These are phyloP conservation scores for Drosophila hawaiiensis DNA, from an alignment of 2,888 invertebrate species.

Conservation along the genomic window DNA sequence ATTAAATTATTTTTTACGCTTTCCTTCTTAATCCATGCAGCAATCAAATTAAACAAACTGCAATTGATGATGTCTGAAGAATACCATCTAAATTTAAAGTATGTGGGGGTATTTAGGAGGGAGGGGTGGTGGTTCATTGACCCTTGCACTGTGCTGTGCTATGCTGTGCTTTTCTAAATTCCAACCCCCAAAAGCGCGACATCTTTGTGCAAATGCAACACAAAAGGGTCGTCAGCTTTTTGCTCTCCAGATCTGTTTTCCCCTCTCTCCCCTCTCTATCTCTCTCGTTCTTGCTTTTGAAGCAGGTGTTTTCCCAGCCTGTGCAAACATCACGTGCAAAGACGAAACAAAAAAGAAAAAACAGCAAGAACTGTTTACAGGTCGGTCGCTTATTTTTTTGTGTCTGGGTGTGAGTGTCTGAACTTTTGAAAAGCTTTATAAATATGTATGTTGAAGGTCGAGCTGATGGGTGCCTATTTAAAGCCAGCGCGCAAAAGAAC, in stretches of 20 bases:
- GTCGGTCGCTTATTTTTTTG: slow-evolving; percentile 14
- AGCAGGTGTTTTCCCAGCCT: slow-evolving; percentile 54
- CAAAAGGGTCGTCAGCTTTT: slow-evolving; percentile 45
- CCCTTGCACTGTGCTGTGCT: slow-evolving; percentile 26
- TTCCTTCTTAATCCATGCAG: slow-evolving; percentile 25
- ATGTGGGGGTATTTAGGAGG: neutral
- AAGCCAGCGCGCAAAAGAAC: slow-evolving; percentile 40
- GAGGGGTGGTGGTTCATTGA: slow-evolving; percentile 41
- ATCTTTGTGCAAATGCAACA: slow-evolving; percentile 58
- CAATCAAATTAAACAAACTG: slow-evolving; percentile 34
- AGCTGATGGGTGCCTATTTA: slow-evolving; percentile 42
- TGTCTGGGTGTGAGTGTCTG: slow-evolving; percentile 11
- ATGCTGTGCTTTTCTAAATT: slow-evolving; percentile 25
- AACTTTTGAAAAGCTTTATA: slow-evolving; percentile 55
- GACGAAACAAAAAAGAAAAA: slow-evolving; percentile 24
- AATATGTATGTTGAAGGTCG: slow-evolving; percentile 76
- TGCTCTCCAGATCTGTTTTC: slow-evolving; percentile 15
- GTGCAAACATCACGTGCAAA: slow-evolving; percentile 63
- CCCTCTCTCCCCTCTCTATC: neutral
- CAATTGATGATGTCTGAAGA: slow-evolving; percentile 39
- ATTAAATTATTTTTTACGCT: slow-evolving; percentile 57
- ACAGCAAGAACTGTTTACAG: slow-evolving; percentile 22
- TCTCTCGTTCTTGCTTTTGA: slow-evolving; percentile 13
- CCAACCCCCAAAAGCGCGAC: slow-evolving; percentile 53
- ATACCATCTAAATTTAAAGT: slow-evolving; percentile 19